Percentiles rank a stretch among this genome's conserved stretches.
Evolutionary conservation across 2,113 vertebrate genomes (phyloP).

Genomic region (Cebidichthys violaceus): DNA sequence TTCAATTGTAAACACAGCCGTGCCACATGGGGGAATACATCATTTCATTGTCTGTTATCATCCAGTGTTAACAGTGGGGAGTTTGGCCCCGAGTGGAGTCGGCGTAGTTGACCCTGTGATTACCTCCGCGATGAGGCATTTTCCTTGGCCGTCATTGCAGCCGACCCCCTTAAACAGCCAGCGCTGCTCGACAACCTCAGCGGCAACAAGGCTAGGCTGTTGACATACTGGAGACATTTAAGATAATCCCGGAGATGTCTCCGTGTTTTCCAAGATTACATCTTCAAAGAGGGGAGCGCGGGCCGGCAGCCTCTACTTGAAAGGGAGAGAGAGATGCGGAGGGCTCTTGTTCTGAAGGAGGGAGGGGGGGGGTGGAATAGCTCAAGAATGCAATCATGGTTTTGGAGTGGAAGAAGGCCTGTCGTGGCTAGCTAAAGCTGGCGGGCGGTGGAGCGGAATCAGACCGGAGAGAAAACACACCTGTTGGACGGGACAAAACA

Average conservation of each 20-base stretch:
- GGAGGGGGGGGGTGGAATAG: conserved; percentile 73
- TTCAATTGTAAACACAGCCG: conserved; percentile 60
- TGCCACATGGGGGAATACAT: conserved; percentile 56
- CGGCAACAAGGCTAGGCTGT: conserved; percentile 68
- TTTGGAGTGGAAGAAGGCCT: conserved; percentile 72
- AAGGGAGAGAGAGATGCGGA: conserved; percentile 73
- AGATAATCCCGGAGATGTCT: conserved; percentile 82
- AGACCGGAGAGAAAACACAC: conserved; percentile 68
- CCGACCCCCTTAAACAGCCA: conserved; percentile 69
- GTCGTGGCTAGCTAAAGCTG: conserved; percentile 72
- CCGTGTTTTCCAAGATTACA: conserved; percentile 82
- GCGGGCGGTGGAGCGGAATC: conserved; percentile 18
- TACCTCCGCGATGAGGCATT: conserved; percentile 69
- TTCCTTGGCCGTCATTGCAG: conserved; percentile 73
- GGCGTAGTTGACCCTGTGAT: conserved; percentile 68
- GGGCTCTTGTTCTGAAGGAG: conserved; percentile 74
- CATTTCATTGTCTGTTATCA: conserved; percentile 69
- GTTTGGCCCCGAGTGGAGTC: conserved; percentile 62
- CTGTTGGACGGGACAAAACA: conserved; percentile 64
- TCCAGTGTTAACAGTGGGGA: conserved; percentile 65
- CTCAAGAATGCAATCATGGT: conserved; percentile 80
- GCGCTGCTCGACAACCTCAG: conserved; percentile 35
- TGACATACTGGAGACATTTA: conserved; percentile 83
- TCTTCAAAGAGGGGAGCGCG: conserved; percentile 78
- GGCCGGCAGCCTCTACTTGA: conserved; percentile 74